Evolutionary conservation across 2,113 vertebrate species (phyloP).

Genomic region (Zapus hudsonius): DNA sequence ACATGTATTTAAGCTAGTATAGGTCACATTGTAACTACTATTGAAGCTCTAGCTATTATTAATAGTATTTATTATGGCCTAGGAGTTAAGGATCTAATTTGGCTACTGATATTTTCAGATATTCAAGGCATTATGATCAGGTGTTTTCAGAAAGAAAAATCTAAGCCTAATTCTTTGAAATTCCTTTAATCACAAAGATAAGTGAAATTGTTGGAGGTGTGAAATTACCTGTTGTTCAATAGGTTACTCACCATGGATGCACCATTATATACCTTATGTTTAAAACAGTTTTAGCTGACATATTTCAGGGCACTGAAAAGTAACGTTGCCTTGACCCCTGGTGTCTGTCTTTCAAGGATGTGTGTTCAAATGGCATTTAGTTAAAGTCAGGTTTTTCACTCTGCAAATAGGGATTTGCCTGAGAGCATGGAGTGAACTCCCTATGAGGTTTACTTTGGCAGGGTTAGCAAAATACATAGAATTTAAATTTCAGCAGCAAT

Average conservation of each 20-base stretch:
- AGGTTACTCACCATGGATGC: not conserved
- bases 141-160: conserved; percentile 44
- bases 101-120: conserved; percentile 31
- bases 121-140: not conserved
- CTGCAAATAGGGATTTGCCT: not conserved
- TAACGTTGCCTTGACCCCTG: not conserved
- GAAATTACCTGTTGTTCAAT: conserved; percentile 20
- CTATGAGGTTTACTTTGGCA: not conserved
- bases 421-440: not conserved
- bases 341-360: not conserved
- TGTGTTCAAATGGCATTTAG: not conserved
- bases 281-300: not conserved
- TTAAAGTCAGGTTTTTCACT: not conserved
- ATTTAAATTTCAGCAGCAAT: conserved; percentile 16
- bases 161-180: not conserved
- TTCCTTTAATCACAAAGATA: not conserved
- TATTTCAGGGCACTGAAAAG: not conserved
- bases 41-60: not conserved
- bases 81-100: not conserved
- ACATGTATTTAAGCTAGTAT: not conserved
- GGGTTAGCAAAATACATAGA: not conserved
- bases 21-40: not conserved
- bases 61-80: conserved; percentile 6
- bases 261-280: not conserved
- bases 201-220: not conserved